These are phyloP conservation scores for Manduca sexta DNA, from an alignment of 1,140 invertebrate species.

Conservation along the genomic window DNA sequence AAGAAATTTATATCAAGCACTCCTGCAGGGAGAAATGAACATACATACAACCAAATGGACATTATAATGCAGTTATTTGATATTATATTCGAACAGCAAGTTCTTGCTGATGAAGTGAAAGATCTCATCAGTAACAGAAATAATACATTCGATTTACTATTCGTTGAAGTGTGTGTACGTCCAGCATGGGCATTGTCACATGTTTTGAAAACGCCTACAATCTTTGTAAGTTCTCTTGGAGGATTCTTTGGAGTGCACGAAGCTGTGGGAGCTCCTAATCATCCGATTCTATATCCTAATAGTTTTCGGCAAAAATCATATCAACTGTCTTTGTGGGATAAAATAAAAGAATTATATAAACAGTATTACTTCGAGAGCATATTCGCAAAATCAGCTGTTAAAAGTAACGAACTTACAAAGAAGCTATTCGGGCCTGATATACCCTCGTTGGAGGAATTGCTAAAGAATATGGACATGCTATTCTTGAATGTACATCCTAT, in stretches of 20 bases:
- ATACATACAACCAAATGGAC: neutral
- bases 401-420: neutral
- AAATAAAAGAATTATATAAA: neutral
- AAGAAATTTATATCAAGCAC: neutral
- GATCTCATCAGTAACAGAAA: neutral
- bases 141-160: neutral
- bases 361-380: neutral
- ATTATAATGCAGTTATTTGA: neutral
- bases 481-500: too few relatives aligned
- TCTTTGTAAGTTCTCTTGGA: conserved; percentile 13
- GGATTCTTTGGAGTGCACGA: conserved; percentile 2
- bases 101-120: neutral
- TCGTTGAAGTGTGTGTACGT: neutral
- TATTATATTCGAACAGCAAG: neutral
- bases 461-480: too few relatives aligned
- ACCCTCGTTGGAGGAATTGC: neutral
- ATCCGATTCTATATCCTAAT: conserved; percentile 12
- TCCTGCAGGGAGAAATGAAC: neutral
- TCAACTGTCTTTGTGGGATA: conserved; percentile 11
- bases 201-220: conserved; percentile 12
- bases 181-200: conserved; percentile 4
- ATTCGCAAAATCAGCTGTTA: neutral
- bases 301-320: neutral
- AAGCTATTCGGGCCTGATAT: neutral
- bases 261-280: conserved; percentile 11